Evolutionary conservation across 2,888 invertebrate species (phyloP), one percentile per base, ranked within the genome.

Genomic region (Pristionchus fissidentatus): DNA sequence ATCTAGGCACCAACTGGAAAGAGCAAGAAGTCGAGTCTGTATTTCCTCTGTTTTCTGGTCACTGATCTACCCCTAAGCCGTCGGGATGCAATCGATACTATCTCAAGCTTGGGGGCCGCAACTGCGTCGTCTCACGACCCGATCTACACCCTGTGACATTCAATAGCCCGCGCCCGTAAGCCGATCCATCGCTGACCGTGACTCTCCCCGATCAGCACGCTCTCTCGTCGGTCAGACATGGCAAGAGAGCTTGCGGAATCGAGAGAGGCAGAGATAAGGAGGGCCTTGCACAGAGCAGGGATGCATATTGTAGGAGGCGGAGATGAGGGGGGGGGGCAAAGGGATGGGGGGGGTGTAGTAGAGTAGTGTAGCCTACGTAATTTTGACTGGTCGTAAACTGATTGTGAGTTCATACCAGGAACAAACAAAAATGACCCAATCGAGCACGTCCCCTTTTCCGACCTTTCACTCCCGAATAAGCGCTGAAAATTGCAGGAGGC

Each of bases 211-310:
- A 26, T 3, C 32, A 10, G 19, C 29, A 49, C 66, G 32, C 38
- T 77, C 22, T 19, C 55, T 55, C 55, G 55, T 55, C 1, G 41
- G 26, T 43, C 26, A 26, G 70, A 70, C 41, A 60, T 10, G n/a
- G n/a, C n/a, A n/a, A 41, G 22, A 2, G 52, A 52, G 4, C 1
- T 22, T 2, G 22, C 73, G 29, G 19, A 43, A 52, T 46, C 3
- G 78, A 49, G 52, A 78, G 52, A 52, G 32, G 8, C 29, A 78
- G 78, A 52, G 78, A 78, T 22, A 46, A 19, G 43, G 73, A 73
- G 73, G n/a, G n/a, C n/a, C n/a, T n/a, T n/a, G n/a, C n/a, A n/a
- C n/a, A 73, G 73, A 73, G 73, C 10, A 35, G 32, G 73, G 32
- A 32, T 29, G 73, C 13, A 32, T 10, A 32, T 8, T 19, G 32